Conservation (phyloP, 53 echinoderm and acorn worm genomes). For the Paelopatides confundens region DNA sequence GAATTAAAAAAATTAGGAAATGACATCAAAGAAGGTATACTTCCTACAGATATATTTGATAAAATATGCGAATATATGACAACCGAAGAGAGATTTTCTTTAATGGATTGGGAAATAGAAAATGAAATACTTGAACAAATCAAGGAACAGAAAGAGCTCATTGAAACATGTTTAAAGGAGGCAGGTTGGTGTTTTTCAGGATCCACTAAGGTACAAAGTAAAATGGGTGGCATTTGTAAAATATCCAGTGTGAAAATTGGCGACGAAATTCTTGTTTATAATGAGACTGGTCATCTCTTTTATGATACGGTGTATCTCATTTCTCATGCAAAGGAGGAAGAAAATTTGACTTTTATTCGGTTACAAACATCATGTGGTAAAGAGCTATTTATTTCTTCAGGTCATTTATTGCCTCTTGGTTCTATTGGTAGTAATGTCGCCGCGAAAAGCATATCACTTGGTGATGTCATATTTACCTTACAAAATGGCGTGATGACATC, state of each 20-base stretch:
- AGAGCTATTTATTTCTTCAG: too few species aligned
- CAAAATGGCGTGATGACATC: too few species aligned
- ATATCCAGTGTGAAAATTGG: not conserved
- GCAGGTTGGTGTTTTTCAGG: slow-evolving; percentile 1
- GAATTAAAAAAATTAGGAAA: not conserved
- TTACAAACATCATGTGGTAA: too few species aligned
- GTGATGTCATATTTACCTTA: too few species aligned
- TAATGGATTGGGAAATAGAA: not conserved
- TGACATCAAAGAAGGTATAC: not conserved
- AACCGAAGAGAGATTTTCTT: not conserved
- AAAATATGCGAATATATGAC: not conserved
- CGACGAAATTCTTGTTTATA: too few species aligned
- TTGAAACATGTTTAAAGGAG: not conserved
- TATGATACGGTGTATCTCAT: too few species aligned
- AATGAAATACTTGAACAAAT: not conserved
- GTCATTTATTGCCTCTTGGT: too few species aligned
- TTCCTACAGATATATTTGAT: not conserved
- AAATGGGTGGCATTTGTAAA: not conserved
- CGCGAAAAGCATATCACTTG: too few species aligned
- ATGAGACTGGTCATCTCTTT: not conserved
- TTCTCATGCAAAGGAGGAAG: too few species aligned
- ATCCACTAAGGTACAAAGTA: not conserved
- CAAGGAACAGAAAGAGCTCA: not conserved
- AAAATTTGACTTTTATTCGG: too few species aligned
- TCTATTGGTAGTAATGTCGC: too few species aligned